Percentiles rank a stretch among this genome's conserved stretches.
phyloP scores from a whole-genome alignment of 2,888 invertebrate genomes.

The Leptopilina myrica region DNA sequence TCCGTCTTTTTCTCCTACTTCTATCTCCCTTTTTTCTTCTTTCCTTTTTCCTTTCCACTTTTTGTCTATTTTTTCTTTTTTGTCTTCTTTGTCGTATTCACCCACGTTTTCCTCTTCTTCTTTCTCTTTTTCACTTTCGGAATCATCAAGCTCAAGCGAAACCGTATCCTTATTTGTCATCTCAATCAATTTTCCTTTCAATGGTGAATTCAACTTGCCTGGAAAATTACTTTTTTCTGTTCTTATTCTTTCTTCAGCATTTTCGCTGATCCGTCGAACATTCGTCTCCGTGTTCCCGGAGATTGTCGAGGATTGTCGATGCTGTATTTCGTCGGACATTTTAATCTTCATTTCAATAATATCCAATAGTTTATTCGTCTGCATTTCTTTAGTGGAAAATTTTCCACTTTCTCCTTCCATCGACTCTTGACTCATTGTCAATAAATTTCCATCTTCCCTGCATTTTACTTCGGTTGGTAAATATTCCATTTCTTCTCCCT shows the following conservation, averaged over 20 bases:
- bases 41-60: not conserved
- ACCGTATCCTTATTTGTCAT: too few species aligned
- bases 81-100: not conserved
- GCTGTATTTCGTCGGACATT: slow-evolving; percentile 36
- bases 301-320: slow-evolving; percentile 34
- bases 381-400: not conserved
- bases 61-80: not conserved
- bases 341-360: slow-evolving; percentile 70
- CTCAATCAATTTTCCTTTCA: not conserved
- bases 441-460: not conserved
- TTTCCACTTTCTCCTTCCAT: not conserved
- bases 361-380: slow-evolving; percentile 68
- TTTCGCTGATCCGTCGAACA: slow-evolving; percentile 40
- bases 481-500: too few species aligned
- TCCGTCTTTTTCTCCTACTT: too few species aligned
- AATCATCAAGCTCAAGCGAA: not conserved
- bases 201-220: not conserved
- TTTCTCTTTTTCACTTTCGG: not conserved
- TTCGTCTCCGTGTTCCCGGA: slow-evolving; percentile 45
- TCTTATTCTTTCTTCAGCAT: not conserved
- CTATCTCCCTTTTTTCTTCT: not conserved
- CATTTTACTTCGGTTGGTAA: not conserved
- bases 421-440: not conserved
- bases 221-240: not conserved
- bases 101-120: not conserved